phyloP scores from a whole-genome alignment of 35 echinoderm and acorn worm species.

The Strongylocentrotus purpuratus region DNA sequence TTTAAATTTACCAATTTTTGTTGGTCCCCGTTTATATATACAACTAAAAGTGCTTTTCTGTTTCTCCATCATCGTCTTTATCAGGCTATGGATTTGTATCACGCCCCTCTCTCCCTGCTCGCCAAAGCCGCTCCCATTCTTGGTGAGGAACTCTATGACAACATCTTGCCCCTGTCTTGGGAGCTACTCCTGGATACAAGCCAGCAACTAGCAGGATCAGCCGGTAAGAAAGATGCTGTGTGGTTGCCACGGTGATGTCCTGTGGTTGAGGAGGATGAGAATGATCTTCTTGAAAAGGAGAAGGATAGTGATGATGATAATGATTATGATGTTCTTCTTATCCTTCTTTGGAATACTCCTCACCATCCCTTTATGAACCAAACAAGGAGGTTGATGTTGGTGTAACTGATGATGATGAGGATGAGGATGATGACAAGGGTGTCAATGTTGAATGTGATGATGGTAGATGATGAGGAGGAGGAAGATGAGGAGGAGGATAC shows the following conservation, averaged over 20 bases:
- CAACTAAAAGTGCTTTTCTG: no score
- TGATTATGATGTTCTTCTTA: neutral
- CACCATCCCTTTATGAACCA: no score
- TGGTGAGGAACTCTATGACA: conserved; percentile 79
- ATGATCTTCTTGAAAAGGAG: neutral
- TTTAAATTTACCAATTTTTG: no score
- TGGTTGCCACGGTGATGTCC: neutral
- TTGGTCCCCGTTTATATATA: no score
- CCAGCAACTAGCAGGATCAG: conserved; percentile 82
- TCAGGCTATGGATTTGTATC: conserved; percentile 75
- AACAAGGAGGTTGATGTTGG: no score
- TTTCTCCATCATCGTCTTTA: neutral
- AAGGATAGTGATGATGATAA: neutral
- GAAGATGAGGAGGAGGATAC: neutral
- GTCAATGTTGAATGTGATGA: neutral
- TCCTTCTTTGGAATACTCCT: no score
- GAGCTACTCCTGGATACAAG: conserved; percentile 91
- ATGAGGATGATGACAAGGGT: neutral
- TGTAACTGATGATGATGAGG: neutral
- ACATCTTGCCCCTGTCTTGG: conserved; percentile 90
- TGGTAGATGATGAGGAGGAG: neutral
- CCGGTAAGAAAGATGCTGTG: conserved; percentile 63
- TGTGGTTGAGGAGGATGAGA: neutral
- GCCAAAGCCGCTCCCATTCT: conserved; percentile 88
- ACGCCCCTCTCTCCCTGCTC: conserved; percentile 73